A percentile compares a stretch with the other conserved stretches of the same genome.
Conservation (phyloP, 2,113 vertebrate genomes). For the Festucalex cinctus region DNA sequence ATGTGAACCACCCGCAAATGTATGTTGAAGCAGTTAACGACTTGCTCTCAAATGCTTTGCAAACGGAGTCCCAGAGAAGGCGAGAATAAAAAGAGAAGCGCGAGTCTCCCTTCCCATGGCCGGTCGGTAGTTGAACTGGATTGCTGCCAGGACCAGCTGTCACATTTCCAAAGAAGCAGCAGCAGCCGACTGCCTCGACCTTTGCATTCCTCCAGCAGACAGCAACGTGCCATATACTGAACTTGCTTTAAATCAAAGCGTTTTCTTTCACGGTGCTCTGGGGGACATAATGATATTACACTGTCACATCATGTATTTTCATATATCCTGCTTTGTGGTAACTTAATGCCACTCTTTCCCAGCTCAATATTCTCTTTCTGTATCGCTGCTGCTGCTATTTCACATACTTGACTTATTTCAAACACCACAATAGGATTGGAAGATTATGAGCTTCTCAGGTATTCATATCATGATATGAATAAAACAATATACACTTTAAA, state of each 20-base stretch:
- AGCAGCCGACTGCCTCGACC: constrained; percentile 25
- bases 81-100: background rate
- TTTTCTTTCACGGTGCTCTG: constrained; percentile 22
- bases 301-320: constrained; percentile 17
- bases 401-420: constrained; percentile 3
- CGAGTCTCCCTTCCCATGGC: background rate
- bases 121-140: constrained; percentile 29
- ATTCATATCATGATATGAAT: constrained; percentile 36
- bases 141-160: constrained; percentile 31
- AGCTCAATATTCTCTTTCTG: constrained; percentile 19
- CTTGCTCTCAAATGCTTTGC: background rate
- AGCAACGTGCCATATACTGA: constrained; percentile 34
- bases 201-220: constrained; percentile 19
- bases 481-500: constrained; percentile 2
- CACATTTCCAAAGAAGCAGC: constrained; percentile 25
- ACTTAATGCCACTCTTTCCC: background rate
- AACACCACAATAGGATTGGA: constrained; percentile 18
- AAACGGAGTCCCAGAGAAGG: background rate
- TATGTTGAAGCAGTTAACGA: constrained; percentile 1
- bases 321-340: constrained; percentile 33
- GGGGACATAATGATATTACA: constrained; percentile 23
- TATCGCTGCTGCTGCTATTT: background rate
- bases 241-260: constrained; percentile 28
- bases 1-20: background rate
- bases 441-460: constrained; percentile 30